A percentile compares a stretch with the other conserved stretches of the same genome.
These are phyloP conservation scores for Drosophila insularis DNA, from an alignment of 1,140 invertebrate species.

Conservation along the genomic window DNA sequence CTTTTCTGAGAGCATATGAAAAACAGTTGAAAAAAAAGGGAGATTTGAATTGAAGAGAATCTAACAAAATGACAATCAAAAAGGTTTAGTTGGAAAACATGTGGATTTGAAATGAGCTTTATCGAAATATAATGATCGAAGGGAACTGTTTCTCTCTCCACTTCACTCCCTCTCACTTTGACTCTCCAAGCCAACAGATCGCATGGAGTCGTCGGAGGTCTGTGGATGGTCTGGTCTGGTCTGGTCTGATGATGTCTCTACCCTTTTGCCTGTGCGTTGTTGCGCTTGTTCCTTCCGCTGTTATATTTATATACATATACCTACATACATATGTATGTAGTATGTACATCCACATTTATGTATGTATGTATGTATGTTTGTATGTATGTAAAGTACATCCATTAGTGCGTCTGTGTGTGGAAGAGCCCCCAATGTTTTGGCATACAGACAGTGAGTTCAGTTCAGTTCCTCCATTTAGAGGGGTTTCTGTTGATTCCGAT, in stretches of 20 bases:
- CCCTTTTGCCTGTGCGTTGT: conserved; percentile 6
- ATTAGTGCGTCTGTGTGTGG: conserved; percentile 10
- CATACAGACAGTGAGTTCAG: conserved; percentile 9
- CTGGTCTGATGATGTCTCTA: conserved; percentile 6
- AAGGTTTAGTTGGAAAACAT: not conserved
- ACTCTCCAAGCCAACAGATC: not conserved
- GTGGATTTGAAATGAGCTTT: not conserved
- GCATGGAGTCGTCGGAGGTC: not conserved
- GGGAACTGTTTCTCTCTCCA: too few relatives aligned
- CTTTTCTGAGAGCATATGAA: too few relatives aligned
- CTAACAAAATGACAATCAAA: not conserved
- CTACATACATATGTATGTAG: not conserved
- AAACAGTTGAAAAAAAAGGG: not conserved
- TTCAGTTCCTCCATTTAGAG: conserved; percentile 10
- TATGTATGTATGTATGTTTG: not conserved
- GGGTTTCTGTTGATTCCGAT: conserved; percentile 10
- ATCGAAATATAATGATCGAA: conserved; percentile 1
- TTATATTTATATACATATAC: conserved; percentile 1
- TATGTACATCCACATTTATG: not conserved
- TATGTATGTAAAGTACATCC: not conserved
- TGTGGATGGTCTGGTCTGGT: not conserved
- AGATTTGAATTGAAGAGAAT: not conserved
- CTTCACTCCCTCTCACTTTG: not conserved
- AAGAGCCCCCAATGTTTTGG: conserved; percentile 10
- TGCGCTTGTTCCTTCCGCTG: conserved; percentile 4